Percentiles rank a stretch among this genome's conserved stretches.
phyloP scores from a whole-genome alignment of 1,140 invertebrate genomes.

The Rhagoletis zephyria region DNA sequence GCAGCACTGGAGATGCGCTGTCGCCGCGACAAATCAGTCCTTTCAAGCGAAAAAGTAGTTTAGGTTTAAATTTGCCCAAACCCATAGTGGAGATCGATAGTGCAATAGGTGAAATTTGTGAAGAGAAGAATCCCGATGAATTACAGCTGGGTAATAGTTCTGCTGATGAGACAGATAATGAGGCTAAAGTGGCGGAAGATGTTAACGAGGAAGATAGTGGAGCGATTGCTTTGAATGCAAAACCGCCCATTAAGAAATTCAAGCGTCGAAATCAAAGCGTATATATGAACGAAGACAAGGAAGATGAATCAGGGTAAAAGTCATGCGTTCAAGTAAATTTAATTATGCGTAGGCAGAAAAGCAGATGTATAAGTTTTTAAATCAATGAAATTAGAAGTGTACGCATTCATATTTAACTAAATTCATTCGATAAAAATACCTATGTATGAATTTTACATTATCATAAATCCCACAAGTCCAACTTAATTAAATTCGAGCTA shows the following conservation, averaged over 20 bases:
- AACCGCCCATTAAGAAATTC: slow-evolving; percentile 72
- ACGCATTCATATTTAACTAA: too few relatives aligned
- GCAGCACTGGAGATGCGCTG: neutral
- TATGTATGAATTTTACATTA: too few relatives aligned
- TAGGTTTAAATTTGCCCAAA: slow-evolving; percentile 52
- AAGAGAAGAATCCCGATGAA: slow-evolving; percentile 13
- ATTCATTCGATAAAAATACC: too few relatives aligned
- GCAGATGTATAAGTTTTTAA: too few relatives aligned
- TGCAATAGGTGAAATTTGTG: neutral
- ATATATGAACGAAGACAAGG: slow-evolving; percentile 65
- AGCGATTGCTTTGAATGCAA: slow-evolving; percentile 5
- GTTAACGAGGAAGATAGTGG: neutral
- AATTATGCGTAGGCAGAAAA: too few relatives aligned
- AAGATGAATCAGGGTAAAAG: slow-evolving; percentile 5
- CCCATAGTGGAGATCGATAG: slow-evolving; percentile 48
- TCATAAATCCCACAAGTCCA: too few relatives aligned
- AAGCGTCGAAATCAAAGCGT: slow-evolving; percentile 74
- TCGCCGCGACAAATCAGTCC: slow-evolving; percentile 52
- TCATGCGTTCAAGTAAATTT: too few relatives aligned
- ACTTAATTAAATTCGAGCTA: too few relatives aligned
- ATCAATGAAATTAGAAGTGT: too few relatives aligned
- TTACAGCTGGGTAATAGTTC: neutral
- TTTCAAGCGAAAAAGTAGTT: slow-evolving; percentile 55
- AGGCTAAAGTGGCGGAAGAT: neutral
- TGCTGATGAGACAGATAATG: slow-evolving; percentile 1